Percentiles rank a stretch among this genome's conserved stretches.
phyloP scores from a whole-genome alignment of 2,113 vertebrate genomes.

The Atractosteus spatula region DNA sequence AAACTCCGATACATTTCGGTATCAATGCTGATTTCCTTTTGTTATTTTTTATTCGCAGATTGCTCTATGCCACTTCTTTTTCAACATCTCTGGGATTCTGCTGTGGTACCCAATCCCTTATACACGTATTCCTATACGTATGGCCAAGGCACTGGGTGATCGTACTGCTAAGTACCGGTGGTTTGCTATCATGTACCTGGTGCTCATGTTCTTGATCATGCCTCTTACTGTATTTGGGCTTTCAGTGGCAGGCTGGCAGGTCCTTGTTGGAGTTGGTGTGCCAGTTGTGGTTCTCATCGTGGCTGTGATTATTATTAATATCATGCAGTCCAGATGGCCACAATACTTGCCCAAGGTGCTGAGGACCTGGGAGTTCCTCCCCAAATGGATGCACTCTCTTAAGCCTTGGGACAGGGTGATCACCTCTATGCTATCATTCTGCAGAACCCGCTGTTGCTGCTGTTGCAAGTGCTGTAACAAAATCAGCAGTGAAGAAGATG shows the following conservation, averaged over 20 bases:
- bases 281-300: constrained; percentile 62
- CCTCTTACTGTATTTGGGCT: constrained; percentile 80
- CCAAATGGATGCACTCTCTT: constrained; percentile 80
- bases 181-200: constrained; percentile 87
- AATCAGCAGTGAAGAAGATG: constrained; percentile 28
- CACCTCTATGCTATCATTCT: constrained; percentile 46
- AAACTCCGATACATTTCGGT: no score
- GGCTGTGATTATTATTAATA: constrained; percentile 63
- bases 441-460: constrained; percentile 69
- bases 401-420: constrained; percentile 79
- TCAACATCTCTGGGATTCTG: constrained; percentile 89
- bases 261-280: constrained; percentile 79
- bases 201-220: constrained; percentile 77
- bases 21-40: background rate
- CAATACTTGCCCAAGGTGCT: constrained; percentile 65
- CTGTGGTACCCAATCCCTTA: constrained; percentile 89
- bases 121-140: constrained; percentile 80
- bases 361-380: constrained; percentile 82
- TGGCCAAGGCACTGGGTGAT: constrained; percentile 79
- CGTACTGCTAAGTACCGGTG: constrained; percentile 85
- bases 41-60: constrained; percentile 68
- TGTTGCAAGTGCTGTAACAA: constrained; percentile 64
- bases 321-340: constrained; percentile 74
- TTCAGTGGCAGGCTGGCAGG: constrained; percentile 85
- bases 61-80: constrained; percentile 95